Evolutionary conservation across 53 echinoderm and acorn worm species (phyloP), one percentile per base, ranked within the genome.

Genomic region (Arbacia lixula): DNA sequence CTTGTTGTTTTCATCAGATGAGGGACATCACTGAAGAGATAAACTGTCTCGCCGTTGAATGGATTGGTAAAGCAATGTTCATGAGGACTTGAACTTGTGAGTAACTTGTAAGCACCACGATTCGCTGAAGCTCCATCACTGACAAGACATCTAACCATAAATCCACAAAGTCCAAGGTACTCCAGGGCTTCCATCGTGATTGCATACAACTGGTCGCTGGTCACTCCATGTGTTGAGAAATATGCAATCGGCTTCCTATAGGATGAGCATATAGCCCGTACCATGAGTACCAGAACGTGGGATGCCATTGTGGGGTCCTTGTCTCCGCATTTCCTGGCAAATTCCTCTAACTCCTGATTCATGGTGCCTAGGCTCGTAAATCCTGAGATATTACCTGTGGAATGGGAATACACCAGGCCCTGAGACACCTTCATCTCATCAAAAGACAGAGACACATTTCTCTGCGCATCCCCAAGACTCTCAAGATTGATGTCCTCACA

Each of bases 241-340:
- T 67, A 87, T 0, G 68, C 87, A 12, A 87, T 35, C 3, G 71
- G 87, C 4, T 32, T 46, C 11, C 39, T 22, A 21, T 63, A 69
- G 12, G 40, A 29, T 10, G 57, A 20, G 4, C 38, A 68, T 21
- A 87, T 68, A 14, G 21, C 87, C 36, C 87, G 17, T 2, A 41
- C 5, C 87, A 87, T 87, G 2, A 87, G 11, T 17, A 39, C 40
- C 24, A 87, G 71, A 0, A 81, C 81, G 68, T 87, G 87, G 22
- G 57, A 30, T 54, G 81, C 87, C 2, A 80, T 31, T 17, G n/a
- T 39, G 0, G 57, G 49, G 21, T 55, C 35, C 8, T 14, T 10
- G 49, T 46, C 14, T 14, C 14, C 49, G 49, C 49, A 46, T 14
- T 46, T 46, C 49, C 49, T 46, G 49, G 49, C 36, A 46, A 73